Evolutionary conservation across 2,113 vertebrate species (phyloP).

Genomic region (Percopsis transmontana): DNA sequence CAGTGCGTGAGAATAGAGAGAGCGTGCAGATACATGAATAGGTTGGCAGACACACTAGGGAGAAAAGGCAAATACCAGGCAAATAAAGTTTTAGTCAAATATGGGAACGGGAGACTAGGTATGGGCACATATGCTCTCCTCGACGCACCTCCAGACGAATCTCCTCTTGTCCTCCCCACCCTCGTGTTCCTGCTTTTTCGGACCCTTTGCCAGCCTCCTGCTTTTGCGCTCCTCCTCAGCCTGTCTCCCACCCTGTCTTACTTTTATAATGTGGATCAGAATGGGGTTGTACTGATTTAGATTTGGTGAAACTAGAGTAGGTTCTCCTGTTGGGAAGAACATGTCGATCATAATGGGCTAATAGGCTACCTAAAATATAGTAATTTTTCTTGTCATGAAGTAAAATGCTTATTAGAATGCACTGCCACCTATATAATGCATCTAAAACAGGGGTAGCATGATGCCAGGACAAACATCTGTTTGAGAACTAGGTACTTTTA

Average conservation of each 20-base stretch:
- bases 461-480: no score
- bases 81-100: neutral
- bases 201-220: neutral
- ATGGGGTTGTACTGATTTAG: no score
- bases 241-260: neutral
- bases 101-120: neutral
- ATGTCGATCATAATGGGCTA: no score
- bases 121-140: neutral
- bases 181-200: neutral
- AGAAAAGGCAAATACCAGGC: neutral
- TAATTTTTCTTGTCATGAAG: no score
- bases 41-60: conserved; percentile 27
- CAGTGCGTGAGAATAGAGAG: conserved; percentile 23
- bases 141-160: neutral
- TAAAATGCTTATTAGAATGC: no score
- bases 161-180: neutral
- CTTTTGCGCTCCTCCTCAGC: neutral
- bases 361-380: no score
- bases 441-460: no score
- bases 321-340: no score
- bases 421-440: no score
- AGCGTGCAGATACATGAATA: conserved; percentile 49
- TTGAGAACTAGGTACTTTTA: no score
- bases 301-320: no score
- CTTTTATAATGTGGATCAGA: no score